Percentiles rank a stretch among this genome's conserved stretches.
Evolutionary conservation across 1,140 invertebrate species (phyloP).

Genomic region (Macrostomum lignano): DNA sequence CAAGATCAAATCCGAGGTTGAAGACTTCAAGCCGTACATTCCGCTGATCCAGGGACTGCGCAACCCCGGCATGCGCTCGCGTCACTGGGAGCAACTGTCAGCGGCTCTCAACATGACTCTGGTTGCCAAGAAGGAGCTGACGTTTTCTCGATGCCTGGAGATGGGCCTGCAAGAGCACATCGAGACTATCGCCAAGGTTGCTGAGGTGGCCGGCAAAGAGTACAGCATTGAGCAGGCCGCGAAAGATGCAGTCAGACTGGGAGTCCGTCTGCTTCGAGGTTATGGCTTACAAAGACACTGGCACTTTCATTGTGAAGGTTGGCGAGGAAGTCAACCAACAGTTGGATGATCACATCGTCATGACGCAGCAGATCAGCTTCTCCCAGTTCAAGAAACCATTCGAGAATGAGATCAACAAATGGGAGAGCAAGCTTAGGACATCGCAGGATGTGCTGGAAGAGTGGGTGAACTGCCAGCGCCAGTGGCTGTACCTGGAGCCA

Average conservation of each 20-base stretch:
- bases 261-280: conserved; percentile 34
- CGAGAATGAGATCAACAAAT: conserved; percentile 39
- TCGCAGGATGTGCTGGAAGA: conserved; percentile 37
- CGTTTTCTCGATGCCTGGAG: conserved; percentile 38
- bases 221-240: conserved; percentile 39
- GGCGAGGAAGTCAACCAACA: conserved; percentile 40
- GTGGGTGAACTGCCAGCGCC: conserved; percentile 45
- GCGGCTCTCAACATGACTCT: conserved; percentile 33
- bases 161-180: conserved; percentile 34
- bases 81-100: conserved; percentile 41
- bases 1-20: conserved; percentile 35
- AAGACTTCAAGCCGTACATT: conserved; percentile 40
- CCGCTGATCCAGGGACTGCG: conserved; percentile 39
- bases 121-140: conserved; percentile 35
- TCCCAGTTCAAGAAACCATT: conserved; percentile 45
- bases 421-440: conserved; percentile 38
- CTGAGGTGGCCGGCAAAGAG: conserved; percentile 43
- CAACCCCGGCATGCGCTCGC: conserved; percentile 44
- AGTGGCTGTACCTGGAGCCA: conserved; percentile 29
- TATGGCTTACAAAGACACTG: conserved; percentile 39
- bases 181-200: conserved; percentile 35
- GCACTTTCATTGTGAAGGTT: conserved; percentile 42
- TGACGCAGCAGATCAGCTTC: conserved; percentile 42
- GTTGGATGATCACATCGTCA: conserved; percentile 41
- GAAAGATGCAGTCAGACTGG: conserved; percentile 31